Evolutionary conservation across 2,797 vertebrate genomes (phyloP).

Genomic region (Leuciscus waleckii): DNA sequence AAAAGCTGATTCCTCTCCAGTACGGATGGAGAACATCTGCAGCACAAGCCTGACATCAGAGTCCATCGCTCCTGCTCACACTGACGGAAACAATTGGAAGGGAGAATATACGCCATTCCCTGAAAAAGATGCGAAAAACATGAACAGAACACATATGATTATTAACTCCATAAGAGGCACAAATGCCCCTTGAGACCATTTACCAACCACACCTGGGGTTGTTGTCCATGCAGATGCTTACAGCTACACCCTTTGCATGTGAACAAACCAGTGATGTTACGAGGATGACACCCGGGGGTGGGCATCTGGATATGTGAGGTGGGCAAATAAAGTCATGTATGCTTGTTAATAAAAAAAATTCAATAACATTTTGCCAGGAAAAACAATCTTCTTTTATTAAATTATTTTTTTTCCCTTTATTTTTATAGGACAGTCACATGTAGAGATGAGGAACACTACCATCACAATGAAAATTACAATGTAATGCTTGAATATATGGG

Average conservation of each 20-base stretch:
- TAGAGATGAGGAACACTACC: not conserved
- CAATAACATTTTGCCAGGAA: not conserved
- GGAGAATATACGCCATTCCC: constrained; percentile 83
- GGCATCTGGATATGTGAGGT: not conserved
- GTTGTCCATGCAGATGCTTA: not conserved
- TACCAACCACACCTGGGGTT: constrained; percentile 14
- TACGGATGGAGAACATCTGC: constrained; percentile 94
- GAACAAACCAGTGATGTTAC: not conserved
- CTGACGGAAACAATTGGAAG: constrained; percentile 77
- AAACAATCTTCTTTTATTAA: not conserved
- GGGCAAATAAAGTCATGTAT: not conserved
- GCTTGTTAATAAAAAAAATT: too few relatives aligned
- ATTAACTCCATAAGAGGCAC: constrained; percentile 4
- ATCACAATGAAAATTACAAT: not conserved
- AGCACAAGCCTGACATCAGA: constrained; percentile 92
- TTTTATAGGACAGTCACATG: not conserved
- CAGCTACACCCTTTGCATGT: not conserved
- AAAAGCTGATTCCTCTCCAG: constrained; percentile 85
- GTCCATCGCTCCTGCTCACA: constrained; percentile 71
- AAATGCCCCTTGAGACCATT: constrained; percentile 18
- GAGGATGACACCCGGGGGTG: not conserved
- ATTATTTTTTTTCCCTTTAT: not conserved
- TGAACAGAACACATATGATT: constrained; percentile 18
- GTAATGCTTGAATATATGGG: not conserved
- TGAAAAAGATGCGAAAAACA: constrained; percentile 70